Evolutionary conservation across 2,113 vertebrate genomes (phyloP).

Genomic region (Sebastes schlegelii): DNA sequence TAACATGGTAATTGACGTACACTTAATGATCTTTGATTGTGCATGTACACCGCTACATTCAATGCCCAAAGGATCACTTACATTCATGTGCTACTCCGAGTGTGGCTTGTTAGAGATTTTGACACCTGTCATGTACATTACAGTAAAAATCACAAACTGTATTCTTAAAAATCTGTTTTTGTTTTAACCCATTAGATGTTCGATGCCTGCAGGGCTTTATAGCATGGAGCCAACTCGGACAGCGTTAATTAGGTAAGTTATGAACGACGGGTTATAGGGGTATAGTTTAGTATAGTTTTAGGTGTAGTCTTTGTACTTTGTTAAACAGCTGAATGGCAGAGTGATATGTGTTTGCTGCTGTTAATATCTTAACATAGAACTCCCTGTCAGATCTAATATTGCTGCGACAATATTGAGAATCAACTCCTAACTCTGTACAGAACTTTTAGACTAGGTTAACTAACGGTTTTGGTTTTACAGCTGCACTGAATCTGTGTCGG

Average conservation of each 20-base stretch:
- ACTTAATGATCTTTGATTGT: conserved; percentile 34
- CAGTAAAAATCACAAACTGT: neutral
- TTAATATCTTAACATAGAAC: too few species aligned
- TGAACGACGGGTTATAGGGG: neutral
- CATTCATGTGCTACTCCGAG: conserved; percentile 28
- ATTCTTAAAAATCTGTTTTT: neutral
- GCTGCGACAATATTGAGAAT: neutral
- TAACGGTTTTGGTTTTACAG: too few species aligned
- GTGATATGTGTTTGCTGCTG: too few species aligned
- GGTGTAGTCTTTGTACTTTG: too few species aligned
- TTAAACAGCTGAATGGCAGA: too few species aligned
- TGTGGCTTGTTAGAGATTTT: neutral
- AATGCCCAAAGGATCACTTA: conserved; percentile 18
- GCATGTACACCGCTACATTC: conserved; percentile 46
- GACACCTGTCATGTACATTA: neutral
- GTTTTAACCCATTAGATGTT: neutral
- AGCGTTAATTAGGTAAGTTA: neutral
- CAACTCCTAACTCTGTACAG: too few species aligned
- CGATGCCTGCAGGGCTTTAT: neutral
- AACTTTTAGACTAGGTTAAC: too few species aligned
- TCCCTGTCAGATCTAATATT: neutral
- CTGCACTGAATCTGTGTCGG: too few species aligned
- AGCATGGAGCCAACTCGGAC: neutral
- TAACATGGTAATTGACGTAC: neutral
- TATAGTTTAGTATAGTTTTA: neutral